Conservation (phyloP, 2,113 vertebrate genomes). For the Sinocyclocheilus grahami region DNA sequence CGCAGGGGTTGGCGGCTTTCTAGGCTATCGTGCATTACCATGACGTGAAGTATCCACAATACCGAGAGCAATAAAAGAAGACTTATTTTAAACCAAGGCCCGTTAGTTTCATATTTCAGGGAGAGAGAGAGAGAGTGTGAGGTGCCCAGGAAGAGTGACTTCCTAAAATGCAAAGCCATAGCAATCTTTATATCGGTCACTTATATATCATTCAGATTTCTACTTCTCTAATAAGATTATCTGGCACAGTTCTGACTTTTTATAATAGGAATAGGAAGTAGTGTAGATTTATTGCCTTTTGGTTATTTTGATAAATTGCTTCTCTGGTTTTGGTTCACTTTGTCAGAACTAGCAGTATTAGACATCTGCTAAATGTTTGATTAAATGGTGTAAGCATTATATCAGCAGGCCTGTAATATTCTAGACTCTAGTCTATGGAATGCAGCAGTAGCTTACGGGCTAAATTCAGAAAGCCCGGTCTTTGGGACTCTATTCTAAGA, state of each 20-base stretch:
- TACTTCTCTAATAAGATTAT: not conserved
- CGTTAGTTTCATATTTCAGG: slow-evolving; percentile 66
- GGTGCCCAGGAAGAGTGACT: slow-evolving; percentile 32
- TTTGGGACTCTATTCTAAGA: slow-evolving; percentile 52
- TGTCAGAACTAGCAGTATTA: not conserved
- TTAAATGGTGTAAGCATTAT: not conserved
- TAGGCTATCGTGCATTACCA: not conserved
- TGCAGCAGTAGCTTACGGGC: slow-evolving; percentile 7
- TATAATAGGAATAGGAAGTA: not conserved
- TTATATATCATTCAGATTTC: not conserved
- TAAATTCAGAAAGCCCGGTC: slow-evolving; percentile 41
- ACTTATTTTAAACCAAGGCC: slow-evolving; percentile 67
- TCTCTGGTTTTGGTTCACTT: slow-evolving; percentile 1
- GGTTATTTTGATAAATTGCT: not conserved
- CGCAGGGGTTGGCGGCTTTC: not conserved
- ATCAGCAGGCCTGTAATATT: slow-evolving; percentile 32
- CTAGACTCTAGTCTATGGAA: slow-evolving; percentile 1
- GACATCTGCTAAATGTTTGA: not conserved
- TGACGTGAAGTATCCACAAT: slow-evolving; percentile 19
- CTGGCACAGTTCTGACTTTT: not conserved
- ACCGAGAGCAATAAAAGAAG: slow-evolving; percentile 53
- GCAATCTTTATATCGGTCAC: not conserved
- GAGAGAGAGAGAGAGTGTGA: not conserved
- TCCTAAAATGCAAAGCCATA: slow-evolving; percentile 40
- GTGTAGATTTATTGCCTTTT: not conserved